Conservation (phyloP, 2,113 vertebrate species). For the Nyctereutes procyonoides region DNA sequence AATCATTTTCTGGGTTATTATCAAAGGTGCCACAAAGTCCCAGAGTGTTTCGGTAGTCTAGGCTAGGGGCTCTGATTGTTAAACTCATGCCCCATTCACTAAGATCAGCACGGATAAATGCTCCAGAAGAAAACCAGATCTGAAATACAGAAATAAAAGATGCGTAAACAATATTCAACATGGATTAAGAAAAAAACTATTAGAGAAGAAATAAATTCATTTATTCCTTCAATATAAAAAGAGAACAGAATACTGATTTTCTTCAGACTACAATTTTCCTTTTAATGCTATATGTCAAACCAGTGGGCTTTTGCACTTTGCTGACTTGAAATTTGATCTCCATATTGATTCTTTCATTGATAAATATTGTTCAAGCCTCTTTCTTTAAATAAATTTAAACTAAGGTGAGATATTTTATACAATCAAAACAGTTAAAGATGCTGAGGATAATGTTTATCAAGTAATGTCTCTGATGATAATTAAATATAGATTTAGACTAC, state of each 20-base stretch:
- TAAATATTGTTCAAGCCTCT: neutral
- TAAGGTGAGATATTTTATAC: neutral
- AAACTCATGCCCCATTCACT: constrained; percentile 95
- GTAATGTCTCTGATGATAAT: neutral
- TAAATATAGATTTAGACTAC: neutral
- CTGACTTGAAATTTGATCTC: neutral
- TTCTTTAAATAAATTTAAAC: neutral
- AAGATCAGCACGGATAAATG: constrained; percentile 93
- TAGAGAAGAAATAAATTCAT: neutral
- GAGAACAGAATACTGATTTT: neutral
- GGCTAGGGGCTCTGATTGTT: constrained; percentile 90
- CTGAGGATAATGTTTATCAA: neutral
- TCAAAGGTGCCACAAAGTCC: constrained; percentile 96
- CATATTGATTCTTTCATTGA: neutral
- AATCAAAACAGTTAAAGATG: neutral
- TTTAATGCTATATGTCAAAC: neutral
- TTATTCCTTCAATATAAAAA: neutral
- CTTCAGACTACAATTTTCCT: neutral
- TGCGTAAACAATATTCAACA: neutral
- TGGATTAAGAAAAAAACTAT: neutral
- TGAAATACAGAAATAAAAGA: constrained; percentile 72
- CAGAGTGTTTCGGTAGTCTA: constrained; percentile 89
- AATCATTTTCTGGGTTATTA: constrained; percentile 90
- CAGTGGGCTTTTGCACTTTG: neutral
- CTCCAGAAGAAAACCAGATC: constrained; percentile 93